A percentile compares a stretch with the other conserved stretches of the same genome.
Evolutionary conservation across 2,113 vertebrate genomes (phyloP).

Genomic region (Mus pahari): DNA sequence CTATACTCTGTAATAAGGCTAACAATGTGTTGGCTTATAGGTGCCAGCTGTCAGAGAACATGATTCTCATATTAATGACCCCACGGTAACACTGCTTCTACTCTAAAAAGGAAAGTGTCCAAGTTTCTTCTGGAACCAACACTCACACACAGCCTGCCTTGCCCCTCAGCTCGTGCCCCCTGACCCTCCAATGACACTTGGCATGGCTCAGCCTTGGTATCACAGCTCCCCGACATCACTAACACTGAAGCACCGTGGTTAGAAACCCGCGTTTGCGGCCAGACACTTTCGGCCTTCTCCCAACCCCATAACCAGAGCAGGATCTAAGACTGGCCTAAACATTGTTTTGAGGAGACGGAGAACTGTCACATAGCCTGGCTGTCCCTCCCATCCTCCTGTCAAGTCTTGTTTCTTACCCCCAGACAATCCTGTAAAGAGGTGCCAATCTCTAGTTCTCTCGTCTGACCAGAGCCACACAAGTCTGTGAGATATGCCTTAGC

Average conservation of each 20-base stretch:
- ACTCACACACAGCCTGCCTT: not conserved
- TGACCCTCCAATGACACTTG: not conserved
- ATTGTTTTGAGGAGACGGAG: not conserved
- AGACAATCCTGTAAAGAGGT: not conserved
- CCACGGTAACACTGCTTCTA: not conserved
- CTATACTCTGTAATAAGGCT: slow-evolving; percentile 60
- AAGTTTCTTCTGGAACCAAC: not conserved
- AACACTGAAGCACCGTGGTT: not conserved
- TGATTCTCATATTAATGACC: slow-evolving; percentile 12
- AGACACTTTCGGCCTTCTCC: not conserved
- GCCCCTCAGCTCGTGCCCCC: not conserved
- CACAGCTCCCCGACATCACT: not conserved
- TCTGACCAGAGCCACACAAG: not conserved
- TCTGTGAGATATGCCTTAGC: not conserved
- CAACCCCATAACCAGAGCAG: not conserved
- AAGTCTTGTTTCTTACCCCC: not conserved
- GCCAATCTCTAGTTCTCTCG: not conserved
- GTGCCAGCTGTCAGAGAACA: slow-evolving; percentile 47
- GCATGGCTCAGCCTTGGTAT: not conserved
- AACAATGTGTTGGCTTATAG: slow-evolving; percentile 60
- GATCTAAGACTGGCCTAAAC: not conserved
- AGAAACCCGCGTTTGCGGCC: not conserved
- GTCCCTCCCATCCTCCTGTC: not conserved
- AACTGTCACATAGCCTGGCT: not conserved
- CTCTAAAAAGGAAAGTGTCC: not conserved